Evolutionary conservation across 1,140 invertebrate genomes (phyloP).

Genomic region (Brachionus calyciflorus): DNA sequence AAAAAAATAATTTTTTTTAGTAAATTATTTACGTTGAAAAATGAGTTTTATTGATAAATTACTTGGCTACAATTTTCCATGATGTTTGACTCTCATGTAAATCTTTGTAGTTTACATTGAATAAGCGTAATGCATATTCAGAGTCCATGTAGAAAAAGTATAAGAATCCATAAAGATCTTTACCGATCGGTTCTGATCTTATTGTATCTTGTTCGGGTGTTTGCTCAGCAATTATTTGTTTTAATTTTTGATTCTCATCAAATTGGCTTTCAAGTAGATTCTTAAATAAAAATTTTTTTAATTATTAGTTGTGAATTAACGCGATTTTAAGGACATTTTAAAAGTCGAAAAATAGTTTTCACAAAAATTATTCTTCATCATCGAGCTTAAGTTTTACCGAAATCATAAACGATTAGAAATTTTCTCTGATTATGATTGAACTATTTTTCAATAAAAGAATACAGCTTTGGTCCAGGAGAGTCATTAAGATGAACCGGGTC

Average conservation of each 20-base stretch:
- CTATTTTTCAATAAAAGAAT: too few species aligned
- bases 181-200: neutral
- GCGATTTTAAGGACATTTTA: too few species aligned
- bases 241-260: constrained; percentile 37
- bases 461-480: too few species aligned
- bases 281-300: neutral
- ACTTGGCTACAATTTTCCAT: constrained; percentile 25
- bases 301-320: neutral
- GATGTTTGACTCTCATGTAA: neutral
- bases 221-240: neutral
- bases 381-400: too few species aligned
- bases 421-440: too few species aligned
- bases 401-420: too few species aligned
- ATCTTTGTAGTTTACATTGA: neutral
- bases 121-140: neutral
- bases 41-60: neutral
- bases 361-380: too few species aligned
- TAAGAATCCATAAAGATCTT: neutral
- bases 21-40: neutral
- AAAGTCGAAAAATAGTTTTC: too few species aligned
- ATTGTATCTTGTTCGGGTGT: neutral
- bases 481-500: too few species aligned
- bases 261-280: constrained; percentile 34
- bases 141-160: constrained; percentile 33
- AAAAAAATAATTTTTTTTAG: neutral